These are phyloP conservation scores for Polypedilum pembai DNA, from an alignment of 1,140 invertebrate species.

Conservation along the genomic window DNA sequence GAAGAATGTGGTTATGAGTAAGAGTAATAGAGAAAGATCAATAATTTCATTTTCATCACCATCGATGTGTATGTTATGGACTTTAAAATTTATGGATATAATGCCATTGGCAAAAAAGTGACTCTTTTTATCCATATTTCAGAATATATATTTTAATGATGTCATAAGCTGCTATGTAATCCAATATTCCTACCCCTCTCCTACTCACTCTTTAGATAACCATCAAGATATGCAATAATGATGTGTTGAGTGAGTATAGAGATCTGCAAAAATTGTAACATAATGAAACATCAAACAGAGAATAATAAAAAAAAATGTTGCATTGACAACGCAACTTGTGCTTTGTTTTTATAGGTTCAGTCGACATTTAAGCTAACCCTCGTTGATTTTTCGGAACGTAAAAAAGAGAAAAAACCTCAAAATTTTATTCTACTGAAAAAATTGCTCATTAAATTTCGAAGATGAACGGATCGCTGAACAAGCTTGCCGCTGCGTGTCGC, in stretches of 20 bases:
- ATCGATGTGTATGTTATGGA: not conserved
- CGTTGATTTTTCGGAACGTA: too few relatives aligned
- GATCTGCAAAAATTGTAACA: not conserved
- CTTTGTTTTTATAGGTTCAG: not conserved
- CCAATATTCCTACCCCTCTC: not conserved
- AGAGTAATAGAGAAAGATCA: not conserved
- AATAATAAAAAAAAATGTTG: too few relatives aligned
- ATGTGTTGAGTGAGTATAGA: too few relatives aligned
- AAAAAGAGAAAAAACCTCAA: too few relatives aligned
- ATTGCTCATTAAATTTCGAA: constrained; percentile 19
- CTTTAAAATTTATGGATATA: not conserved
- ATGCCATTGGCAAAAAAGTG: not conserved
- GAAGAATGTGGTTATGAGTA: too few relatives aligned
- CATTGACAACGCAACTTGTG: not conserved
- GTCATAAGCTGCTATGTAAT: constrained; percentile 9
- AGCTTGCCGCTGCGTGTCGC: constrained; percentile 15
- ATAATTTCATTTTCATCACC: constrained; percentile 7
- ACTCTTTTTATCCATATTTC: not conserved
- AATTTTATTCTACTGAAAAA: not conserved
- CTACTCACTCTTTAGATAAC: not conserved
- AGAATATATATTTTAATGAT: constrained; percentile 3
- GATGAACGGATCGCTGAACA: constrained; percentile 10
- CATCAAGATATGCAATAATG: too few relatives aligned
- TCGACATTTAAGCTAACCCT: too few relatives aligned
- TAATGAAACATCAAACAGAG: constrained; percentile 26